Base-by-base conservation (phyloP, 2,888 invertebrate genomes). In the Rutpela maculata region DNA sequence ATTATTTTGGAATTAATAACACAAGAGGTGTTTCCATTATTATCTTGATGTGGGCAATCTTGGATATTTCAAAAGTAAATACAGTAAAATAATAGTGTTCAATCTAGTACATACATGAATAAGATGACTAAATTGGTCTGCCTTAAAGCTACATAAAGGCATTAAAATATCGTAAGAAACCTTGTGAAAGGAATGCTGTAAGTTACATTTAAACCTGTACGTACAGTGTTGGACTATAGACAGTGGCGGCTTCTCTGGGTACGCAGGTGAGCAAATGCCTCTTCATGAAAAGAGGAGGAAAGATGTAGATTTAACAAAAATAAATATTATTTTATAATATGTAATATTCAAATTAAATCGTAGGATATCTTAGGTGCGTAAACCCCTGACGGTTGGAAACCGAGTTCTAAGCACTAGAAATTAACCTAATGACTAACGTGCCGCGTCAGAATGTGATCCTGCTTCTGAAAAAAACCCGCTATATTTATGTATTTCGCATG, bases 171-270 rank as follows among this genome's bases (percentile, higher is more conserved):
- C 19, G 1, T 19, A 19, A 59, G 59, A 59, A 59, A 59, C 59
- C 19, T 59, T 59, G 59, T 22, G 59, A 59, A 59, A 59, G 59
- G 59, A 59, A 59, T 59, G 59, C 5, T 59, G 22, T 59, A 59
- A 19, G 59, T 59, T 18, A 22, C 59, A 0, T 10, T 59, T 22
- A 59, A 7, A n/a, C 19, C 59, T 18, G 59, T 59, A 15, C 50
- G n/a, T 12, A 50, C 50, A 17, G 4, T 15, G 50, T 50, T 15
- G 50, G n/a, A n/a, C n/a, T 50, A 6, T 1, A 50, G 7, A n/a
- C 6, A 50, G 6, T n/a, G 6, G 1, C 6, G 31, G 31, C 31
- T 35, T 35, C 7, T 35, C 9, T 9, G 31, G 31, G 31, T 35
- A 35, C 0, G 31, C 9, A 35, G 31, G 7, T 35, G 31, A 35